Base-by-base conservation (phyloP, 2,113 vertebrate species). In the Rostratula benghalensis region DNA sequence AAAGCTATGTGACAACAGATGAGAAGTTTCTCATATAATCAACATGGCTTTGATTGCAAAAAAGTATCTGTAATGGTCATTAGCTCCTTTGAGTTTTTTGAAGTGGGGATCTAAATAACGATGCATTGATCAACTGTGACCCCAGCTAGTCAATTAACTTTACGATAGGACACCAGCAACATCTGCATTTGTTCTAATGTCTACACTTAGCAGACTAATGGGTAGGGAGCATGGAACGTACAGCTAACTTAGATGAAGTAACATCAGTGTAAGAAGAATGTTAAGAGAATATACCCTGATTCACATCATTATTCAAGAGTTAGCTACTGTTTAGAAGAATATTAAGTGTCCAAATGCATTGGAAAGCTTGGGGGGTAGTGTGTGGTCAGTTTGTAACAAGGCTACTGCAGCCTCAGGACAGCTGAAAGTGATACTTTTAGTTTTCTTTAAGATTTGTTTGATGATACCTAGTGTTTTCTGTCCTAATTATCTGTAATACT, bases 161-260 rank as follows among this genome's bases (percentile, higher is more conserved):
- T 10, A 60, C 61, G 10, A 25, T 18, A 68, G 9, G 7, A 69
- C 11, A 76, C 7, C 27, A 70, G 50, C 14, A 94, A 25, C 10
- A 25, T 41, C 43, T 75, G 14, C 10, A 45, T 82, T 57, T 74
- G 8, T 69, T 31, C 20, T 21, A 51, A 1, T 23, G 39, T 48
- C 43, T 56, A 31, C 18, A 54, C 0, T 0, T 6, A 64, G 15
- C 13, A 63, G 21, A 48, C 3, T 4, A 71, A 39, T 0, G 3
- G 13, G 20, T 37, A 28, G 9, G 46, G 24, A 79, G 30, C 13
- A 67, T 22, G 37, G 24, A 39, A 88, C 77, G 41, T 24, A 51
- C 3, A 57, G 28, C 46, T 60, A 22, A 39, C 7, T 60, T 69
- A 50, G 22, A 24, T 28, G 11, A 45, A 6, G 5, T 16, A 48